Percentiles rank a stretch among this genome's conserved stretches.
These are phyloP conservation scores for Leptopilina myrica DNA, from an alignment of 2,888 invertebrate genomes.

Conservation along the genomic window DNA sequence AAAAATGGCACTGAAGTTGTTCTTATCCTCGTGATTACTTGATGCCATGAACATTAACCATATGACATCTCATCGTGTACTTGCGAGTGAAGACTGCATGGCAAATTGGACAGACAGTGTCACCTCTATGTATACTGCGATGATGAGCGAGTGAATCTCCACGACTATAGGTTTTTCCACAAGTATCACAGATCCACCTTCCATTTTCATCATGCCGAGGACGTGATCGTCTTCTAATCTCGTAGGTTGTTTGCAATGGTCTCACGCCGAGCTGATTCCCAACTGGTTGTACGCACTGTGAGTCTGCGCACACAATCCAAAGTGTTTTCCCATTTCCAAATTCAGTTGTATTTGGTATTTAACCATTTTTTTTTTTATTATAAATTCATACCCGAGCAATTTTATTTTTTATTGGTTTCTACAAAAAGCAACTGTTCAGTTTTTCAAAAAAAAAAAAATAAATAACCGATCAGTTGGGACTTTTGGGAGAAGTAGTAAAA, in stretches of 20 bases:
- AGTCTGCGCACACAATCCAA: conserved; percentile 76
- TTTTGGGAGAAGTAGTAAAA: neutral
- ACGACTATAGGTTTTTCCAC: conserved; percentile 76
- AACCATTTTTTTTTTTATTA: conserved; percentile 16
- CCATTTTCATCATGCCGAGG: conserved; percentile 72
- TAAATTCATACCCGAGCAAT: conserved; percentile 18
- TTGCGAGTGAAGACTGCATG: conserved; percentile 75
- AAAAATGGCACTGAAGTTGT: conserved; percentile 33
- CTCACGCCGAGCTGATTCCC: conserved; percentile 65
- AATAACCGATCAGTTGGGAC: conserved; percentile 17
- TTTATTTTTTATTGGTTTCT: neutral
- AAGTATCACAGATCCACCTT: conserved; percentile 76
- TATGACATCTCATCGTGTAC: conserved; percentile 75
- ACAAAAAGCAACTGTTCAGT: conserved; percentile 23
- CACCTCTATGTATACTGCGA: conserved; percentile 76
- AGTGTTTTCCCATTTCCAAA: conserved; percentile 70
- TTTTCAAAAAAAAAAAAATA: neutral
- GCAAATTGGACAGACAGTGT: conserved; percentile 76
- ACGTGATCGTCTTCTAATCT: conserved; percentile 70
- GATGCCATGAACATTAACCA: conserved; percentile 74
- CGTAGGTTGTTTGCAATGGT: conserved; percentile 55
- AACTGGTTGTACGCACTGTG: conserved; percentile 66
- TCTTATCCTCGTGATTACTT: conserved; percentile 53
- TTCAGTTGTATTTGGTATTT: conserved; percentile 32
- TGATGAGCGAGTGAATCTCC: conserved; percentile 76